A percentile compares a stretch with the other conserved stretches of the same genome.
Evolutionary conservation across 2,888 invertebrate genomes (phyloP).

Genomic region (Caenorhabditis becei): DNA sequence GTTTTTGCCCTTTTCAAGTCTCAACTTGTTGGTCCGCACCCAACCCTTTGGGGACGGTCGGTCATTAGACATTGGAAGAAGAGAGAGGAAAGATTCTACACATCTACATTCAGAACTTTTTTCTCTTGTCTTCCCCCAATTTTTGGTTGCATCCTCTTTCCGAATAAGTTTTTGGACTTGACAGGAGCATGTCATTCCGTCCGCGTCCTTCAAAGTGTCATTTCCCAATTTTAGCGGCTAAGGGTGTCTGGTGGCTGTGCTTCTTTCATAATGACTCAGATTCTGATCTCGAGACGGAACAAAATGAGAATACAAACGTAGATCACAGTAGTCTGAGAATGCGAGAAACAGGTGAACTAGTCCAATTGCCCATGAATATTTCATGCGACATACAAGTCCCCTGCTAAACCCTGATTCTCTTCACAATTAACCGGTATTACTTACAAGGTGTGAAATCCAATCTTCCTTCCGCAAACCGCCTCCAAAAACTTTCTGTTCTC

Average conservation of each 20-base stretch:
- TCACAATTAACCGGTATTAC: constrained; percentile 34
- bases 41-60: constrained; percentile 58
- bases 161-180: constrained; percentile 44
- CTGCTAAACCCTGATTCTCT: not conserved
- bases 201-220: constrained; percentile 36
- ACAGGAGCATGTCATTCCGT: constrained; percentile 46
- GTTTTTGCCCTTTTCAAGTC: constrained; percentile 49
- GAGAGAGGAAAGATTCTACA: constrained; percentile 11
- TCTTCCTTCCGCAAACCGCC: not conserved
- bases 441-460: constrained; percentile 39
- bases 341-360: constrained; percentile 5
- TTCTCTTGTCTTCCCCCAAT: not conserved
- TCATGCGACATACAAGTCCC: constrained; percentile 35
- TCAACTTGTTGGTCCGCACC: constrained; percentile 1
- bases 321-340: constrained; percentile 3
- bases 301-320: not conserved
- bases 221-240: constrained; percentile 12
- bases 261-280: constrained; percentile 10
- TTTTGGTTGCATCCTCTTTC: not conserved
- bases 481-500: constrained; percentile 13
- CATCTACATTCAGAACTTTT: constrained; percentile 27
- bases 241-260: not conserved
- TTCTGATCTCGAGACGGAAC: not conserved
- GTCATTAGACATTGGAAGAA: constrained; percentile 42
- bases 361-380: constrained; percentile 36